These are phyloP conservation scores for Struthio camelus DNA, from an alignment of 2,113 vertebrate genomes.

Conservation along the genomic window DNA sequence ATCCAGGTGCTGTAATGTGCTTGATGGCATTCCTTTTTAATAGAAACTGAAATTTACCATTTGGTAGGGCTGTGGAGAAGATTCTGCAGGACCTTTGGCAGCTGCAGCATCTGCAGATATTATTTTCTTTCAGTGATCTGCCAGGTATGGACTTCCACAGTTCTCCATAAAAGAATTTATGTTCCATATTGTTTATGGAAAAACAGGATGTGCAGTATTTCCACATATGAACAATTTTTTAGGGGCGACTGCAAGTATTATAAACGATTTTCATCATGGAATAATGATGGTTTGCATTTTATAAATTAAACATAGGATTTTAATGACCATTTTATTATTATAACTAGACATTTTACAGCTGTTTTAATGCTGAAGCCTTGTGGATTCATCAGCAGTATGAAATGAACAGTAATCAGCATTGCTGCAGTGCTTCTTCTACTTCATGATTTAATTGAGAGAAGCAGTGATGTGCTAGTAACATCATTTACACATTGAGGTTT, in stretches of 20 bases:
- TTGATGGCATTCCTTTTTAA: not conserved
- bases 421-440: not conserved
- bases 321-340: not conserved
- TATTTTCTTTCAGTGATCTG: not conserved
- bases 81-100: not conserved
- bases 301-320: not conserved
- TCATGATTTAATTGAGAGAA: not conserved
- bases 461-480: not conserved
- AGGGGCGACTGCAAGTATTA: not conserved
- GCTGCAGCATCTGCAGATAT: not conserved
- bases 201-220: not conserved
- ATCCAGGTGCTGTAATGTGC: not conserved
- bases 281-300: not conserved
- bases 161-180: not conserved
- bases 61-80: not conserved
- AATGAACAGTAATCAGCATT: not conserved
- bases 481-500: not conserved
- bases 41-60: not conserved
- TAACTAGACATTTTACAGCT: not conserved
- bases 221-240: not conserved
- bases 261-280: not conserved
- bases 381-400: not conserved
- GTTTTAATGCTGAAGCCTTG: not conserved
- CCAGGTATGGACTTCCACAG: not conserved
- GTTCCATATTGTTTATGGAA: not conserved